Evolutionary conservation across 1,140 invertebrate species (phyloP), one percentile per base, ranked within the genome.

Genomic region (Phymastichus coffea): DNA sequence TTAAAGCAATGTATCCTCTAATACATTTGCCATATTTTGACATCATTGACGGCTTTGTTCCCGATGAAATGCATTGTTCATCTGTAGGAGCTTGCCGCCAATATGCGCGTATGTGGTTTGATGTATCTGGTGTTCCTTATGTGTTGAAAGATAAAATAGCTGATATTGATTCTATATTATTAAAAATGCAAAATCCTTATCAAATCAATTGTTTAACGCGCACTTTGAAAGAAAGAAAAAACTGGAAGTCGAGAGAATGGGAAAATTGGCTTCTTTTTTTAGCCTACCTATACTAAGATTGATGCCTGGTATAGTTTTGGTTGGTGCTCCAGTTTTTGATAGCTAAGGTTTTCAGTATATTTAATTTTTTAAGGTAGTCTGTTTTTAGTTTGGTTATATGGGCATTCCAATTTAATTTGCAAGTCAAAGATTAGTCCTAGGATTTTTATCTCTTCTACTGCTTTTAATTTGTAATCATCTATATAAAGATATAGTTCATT

Each of bases 211-310:
- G 60, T 19, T 43, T 63, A 54, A 35, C 60, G 12, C 60, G 64
- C 0, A 30, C 41, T 19, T 0, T 62, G 8, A 43, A 6, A 2
- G 44, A 26, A 7, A 55, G 30, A 53, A 43, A 23, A 20, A 44
- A 37, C n/a, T 65, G 56, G 59, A 65, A 65, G 14, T 58, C 49
- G 1, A 26, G 19, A 52, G 55, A 65, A 33, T 65, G 44, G 49
- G 59, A 65, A 15, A 65, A 65, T 38, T 65, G 22, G 41, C 9
- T 56, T 9, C 43, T 65, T 7, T 52, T 57, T 46, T 65, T 37
- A 60, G 60, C 41, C 23, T 60, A 1, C 60, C 61, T 26, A 33
- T 61, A 3, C 4, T 63, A 23, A 38, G 12, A 14, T 12, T 30
- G 48, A 23, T 47, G 54, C 10, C 20, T 20, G 10, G 15, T n/a